Percentiles rank a stretch among this genome's conserved stretches.
phyloP scores from a whole-genome alignment of 2,888 invertebrate species.

The Drosophila gaucha region DNA sequence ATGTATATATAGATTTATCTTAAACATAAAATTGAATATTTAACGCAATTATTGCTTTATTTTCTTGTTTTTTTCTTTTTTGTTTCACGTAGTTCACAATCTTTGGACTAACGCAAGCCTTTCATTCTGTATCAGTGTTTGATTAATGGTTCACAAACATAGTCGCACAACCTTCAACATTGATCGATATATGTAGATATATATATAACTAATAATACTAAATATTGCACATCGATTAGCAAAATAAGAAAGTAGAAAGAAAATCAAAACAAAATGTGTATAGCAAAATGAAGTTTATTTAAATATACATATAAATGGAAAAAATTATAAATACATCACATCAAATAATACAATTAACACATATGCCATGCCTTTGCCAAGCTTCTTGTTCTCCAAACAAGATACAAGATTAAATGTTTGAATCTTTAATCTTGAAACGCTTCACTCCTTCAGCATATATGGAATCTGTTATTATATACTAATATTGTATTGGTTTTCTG shows the following conservation, averaged over 20 bases:
- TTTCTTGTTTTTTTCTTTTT: constrained; percentile 30
- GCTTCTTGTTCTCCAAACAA: constrained; percentile 43
- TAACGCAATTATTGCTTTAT: constrained; percentile 73
- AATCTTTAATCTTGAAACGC: constrained; percentile 23
- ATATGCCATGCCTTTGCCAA: constrained; percentile 46
- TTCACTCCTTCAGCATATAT: constrained; percentile 41
- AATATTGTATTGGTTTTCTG: constrained; percentile 56
- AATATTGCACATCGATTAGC: constrained; percentile 47
- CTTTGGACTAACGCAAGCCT: constrained; percentile 60
- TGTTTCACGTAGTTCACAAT: constrained; percentile 34
- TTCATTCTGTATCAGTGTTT: constrained; percentile 47
- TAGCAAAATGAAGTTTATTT: constrained; percentile 70
- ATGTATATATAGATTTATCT: constrained; percentile 44
- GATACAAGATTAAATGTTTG: constrained; percentile 28
- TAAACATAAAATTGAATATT: constrained; percentile 73
- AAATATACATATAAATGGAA: constrained; percentile 54
- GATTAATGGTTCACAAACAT: constrained; percentile 73
- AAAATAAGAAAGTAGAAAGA: constrained; percentile 15
- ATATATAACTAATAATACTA: constrained; percentile 27
- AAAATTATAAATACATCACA: constrained; percentile 77
- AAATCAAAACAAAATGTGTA: constrained; percentile 35
- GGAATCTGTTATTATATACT: constrained; percentile 62
- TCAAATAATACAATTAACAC: constrained; percentile 76
- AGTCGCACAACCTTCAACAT: constrained; percentile 72
- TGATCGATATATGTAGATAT: constrained; percentile 50